Base-by-base conservation (phyloP, 2,888 invertebrate genomes). In the Caenorhabditis sulstoni region DNA sequence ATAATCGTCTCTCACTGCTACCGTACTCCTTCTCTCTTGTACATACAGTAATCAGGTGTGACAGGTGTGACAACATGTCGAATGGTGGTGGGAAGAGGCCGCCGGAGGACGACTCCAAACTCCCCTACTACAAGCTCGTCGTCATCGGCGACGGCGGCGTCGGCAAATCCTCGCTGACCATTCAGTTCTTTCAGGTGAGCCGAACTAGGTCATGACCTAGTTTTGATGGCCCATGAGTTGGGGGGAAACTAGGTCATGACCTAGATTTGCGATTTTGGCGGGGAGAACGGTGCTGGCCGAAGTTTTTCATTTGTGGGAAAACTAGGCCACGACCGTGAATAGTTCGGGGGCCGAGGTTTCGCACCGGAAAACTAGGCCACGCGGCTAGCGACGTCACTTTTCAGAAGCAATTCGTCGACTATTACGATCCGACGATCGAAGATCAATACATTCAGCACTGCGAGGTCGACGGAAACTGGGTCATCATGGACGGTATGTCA, bases 351-450 rank as follows among this genome's bases (percentile, higher is more conserved):
- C n/a, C n/a, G n/a, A n/a, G n/a, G n/a, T n/a, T n/a, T n/a, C n/a
- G n/a, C n/a, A n/a, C n/a, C n/a, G n/a, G n/a, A n/a, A n/a, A n/a
- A n/a, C n/a, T n/a, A n/a, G n/a, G n/a, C n/a, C n/a, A n/a, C n/a
- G n/a, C n/a, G n/a, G n/a, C n/a, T n/a, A n/a, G n/a, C n/a, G n/a
- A n/a, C n/a, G n/a, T 12, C 12, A 20, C 3, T 37, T 20, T 78
- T 86, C 75, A 90, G 90, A 95, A 95, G 91, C 93, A 96, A 89
- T 96, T 96, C 91, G 95, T 96, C 80, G 95, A 95, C 0, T 96
- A 96, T 91, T 96, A 96, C 90, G 96, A 96, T 92, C 96, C 96
- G 8, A 96, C 96, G 18, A 96, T 96, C 81, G 96, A 96, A 92
- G 96, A 96, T 91, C 95, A 95, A 70, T 96, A 96, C 91, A 94